Conservation (phyloP, 2,113 vertebrate genomes). For the Hippocampus mohnikei region DNA sequence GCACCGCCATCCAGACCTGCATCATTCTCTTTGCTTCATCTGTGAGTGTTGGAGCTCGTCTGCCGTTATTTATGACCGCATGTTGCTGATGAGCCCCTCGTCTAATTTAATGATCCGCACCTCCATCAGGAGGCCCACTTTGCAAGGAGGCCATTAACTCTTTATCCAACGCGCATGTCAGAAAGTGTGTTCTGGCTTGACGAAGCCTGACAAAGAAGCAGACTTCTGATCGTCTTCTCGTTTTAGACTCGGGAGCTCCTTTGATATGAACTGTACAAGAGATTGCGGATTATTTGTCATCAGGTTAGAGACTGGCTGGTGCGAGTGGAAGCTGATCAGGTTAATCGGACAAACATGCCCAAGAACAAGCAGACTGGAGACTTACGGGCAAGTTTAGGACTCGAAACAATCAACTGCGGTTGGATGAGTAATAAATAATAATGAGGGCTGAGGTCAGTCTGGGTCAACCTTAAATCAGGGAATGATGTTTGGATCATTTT, state of each 20-base stretch:
- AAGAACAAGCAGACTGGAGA: not conserved
- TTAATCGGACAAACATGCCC: not conserved
- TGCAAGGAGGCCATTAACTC: constrained; percentile 31
- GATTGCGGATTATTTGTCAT: not conserved
- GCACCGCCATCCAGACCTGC: not conserved
- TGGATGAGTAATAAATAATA: not conserved
- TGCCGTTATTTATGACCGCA: constrained; percentile 1
- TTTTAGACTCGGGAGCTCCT: not conserved
- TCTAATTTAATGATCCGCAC: constrained; percentile 25
- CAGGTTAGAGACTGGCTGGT: not conserved
- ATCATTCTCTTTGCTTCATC: not conserved
- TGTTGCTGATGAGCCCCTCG: constrained; percentile 9
- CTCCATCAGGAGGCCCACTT: constrained; percentile 23
- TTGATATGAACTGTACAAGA: not conserved
- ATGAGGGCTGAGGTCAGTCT: constrained; percentile 11
- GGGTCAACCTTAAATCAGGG: constrained; percentile 13
- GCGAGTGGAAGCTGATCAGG: not conserved
- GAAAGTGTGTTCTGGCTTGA: constrained; percentile 47
- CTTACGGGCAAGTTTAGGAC: not conserved
- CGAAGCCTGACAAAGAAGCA: constrained; percentile 3
- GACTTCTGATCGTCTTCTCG: not conserved
- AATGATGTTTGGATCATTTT: constrained; percentile 1
- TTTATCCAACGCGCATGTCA: constrained; percentile 54
- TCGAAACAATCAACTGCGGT: not conserved
- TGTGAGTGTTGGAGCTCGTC: constrained; percentile 4